phyloP scores from a whole-genome alignment of 2,888 invertebrate genomes.

The Hoplodrina blanda region DNA sequence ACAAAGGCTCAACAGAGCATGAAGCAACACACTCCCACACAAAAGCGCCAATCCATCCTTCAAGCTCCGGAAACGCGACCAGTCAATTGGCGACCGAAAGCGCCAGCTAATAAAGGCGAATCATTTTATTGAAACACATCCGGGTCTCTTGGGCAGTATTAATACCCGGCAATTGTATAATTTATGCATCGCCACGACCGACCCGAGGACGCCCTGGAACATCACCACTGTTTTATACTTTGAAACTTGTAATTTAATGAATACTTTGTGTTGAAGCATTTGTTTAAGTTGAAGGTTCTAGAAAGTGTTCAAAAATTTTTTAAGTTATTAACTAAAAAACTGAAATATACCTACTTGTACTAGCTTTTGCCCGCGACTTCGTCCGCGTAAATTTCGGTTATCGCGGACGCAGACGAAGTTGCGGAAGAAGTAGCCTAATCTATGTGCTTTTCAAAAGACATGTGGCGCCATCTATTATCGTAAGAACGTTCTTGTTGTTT shows the following conservation, averaged over 20 bases:
- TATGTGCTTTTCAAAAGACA: too few relatives aligned
- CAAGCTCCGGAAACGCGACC: constrained; percentile 23
- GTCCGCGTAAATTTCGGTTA: too few relatives aligned
- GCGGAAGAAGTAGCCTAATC: too few relatives aligned
- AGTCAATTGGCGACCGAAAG: constrained; percentile 41
- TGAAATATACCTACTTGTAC: too few relatives aligned
- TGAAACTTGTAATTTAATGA: constrained; percentile 52
- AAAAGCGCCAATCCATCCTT: constrained; percentile 31
- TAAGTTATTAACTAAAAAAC: not conserved
- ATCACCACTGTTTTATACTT: constrained; percentile 57
- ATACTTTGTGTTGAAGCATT: constrained; percentile 30
- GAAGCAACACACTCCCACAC: not conserved
- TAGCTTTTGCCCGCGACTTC: too few relatives aligned
- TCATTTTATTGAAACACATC: constrained; percentile 81
- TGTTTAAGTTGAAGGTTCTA: constrained; percentile 6
- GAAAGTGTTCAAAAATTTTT: not conserved
- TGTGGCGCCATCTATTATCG: too few relatives aligned
- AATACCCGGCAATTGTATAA: constrained; percentile 80
- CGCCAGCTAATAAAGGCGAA: constrained; percentile 64
- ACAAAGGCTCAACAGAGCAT: not conserved
- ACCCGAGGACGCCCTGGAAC: constrained; percentile 55
- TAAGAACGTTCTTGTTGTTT: too few relatives aligned
- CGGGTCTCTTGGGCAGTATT: constrained; percentile 74
- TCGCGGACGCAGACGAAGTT: too few relatives aligned
- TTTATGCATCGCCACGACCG: constrained; percentile 81